These are phyloP conservation scores for Mylabris sibirica DNA, from an alignment of 2,888 invertebrate genomes.

Conservation along the genomic window DNA sequence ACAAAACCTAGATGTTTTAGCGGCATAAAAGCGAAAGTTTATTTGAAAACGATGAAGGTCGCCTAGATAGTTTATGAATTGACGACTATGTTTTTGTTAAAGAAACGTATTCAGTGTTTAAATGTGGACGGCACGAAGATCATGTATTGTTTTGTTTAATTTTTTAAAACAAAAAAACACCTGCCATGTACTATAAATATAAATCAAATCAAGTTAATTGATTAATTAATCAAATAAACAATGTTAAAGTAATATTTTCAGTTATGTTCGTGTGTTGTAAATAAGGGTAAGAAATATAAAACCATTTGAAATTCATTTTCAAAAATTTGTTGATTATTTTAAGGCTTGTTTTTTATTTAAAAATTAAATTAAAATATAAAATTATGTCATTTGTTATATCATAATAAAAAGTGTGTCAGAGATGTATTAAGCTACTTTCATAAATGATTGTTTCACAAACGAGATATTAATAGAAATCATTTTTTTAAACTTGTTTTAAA, in stretches of 20 bases:
- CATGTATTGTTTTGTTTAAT: slow-evolving; percentile 23
- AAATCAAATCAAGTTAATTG: neutral
- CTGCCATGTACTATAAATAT: slow-evolving; percentile 13
- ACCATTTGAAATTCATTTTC: neutral
- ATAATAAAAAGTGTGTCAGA: slow-evolving; percentile 30
- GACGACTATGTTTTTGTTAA: slow-evolving; percentile 23
- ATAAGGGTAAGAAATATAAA: no score
- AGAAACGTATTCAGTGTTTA: slow-evolving; percentile 21
- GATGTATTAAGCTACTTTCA: slow-evolving; percentile 20
- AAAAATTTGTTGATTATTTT: no score
- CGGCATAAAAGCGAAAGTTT: slow-evolving; percentile 34
- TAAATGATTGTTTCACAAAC: neutral
- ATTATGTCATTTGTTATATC: slow-evolving; percentile 25
- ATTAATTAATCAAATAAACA: slow-evolving; percentile 7
- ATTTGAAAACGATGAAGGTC: slow-evolving; percentile 29
- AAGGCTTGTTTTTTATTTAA: neutral
- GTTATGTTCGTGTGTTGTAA: no score
- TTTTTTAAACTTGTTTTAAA: no score
- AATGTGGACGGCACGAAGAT: slow-evolving; percentile 13
- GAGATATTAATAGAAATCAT: neutral
- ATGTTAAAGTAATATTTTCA: no score
- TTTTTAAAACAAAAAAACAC: slow-evolving; percentile 13
- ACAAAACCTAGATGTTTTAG: slow-evolving; percentile 21
- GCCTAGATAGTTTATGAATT: slow-evolving; percentile 27
- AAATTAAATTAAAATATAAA: neutral